These are phyloP conservation scores for Calameuta pallipes DNA, from an alignment of 2,888 invertebrate species.

Conservation along the genomic window DNA sequence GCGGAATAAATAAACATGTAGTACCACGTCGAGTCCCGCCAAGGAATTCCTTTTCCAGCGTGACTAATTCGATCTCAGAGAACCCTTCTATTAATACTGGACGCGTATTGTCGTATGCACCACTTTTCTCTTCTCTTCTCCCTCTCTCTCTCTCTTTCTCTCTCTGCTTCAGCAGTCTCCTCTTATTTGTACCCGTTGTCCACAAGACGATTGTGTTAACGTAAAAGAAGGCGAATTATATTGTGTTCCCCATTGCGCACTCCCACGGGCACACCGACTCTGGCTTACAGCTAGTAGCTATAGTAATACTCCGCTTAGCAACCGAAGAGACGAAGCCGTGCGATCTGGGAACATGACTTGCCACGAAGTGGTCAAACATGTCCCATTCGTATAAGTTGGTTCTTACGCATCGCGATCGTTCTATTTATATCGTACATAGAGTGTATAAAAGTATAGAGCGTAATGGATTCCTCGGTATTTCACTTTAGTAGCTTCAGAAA, in stretches of 20 bases:
- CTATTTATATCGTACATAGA: conserved; percentile 29
- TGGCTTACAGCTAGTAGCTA: neutral
- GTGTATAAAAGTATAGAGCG: neutral
- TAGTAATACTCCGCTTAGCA: conserved; percentile 13
- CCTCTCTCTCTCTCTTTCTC: neutral
- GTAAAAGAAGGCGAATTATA: neutral
- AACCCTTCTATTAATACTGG: neutral
- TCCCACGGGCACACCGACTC: neutral
- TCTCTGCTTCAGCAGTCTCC: neutral
- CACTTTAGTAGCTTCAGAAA: neutral
- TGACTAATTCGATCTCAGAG: neutral
- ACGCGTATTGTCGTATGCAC: neutral
- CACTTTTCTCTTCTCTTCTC: neutral
- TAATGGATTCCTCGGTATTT: neutral
- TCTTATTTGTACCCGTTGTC: neutral
- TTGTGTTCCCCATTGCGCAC: neutral
- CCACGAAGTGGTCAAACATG: conserved; percentile 32
- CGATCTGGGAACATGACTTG: neutral
- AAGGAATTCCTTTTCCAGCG: neutral
- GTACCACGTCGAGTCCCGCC: neutral
- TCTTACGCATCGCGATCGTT: conserved; percentile 21
- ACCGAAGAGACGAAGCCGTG: conserved; percentile 11
- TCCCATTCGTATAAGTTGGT: conserved; percentile 24
- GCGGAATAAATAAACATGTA: neutral
- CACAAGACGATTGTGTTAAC: neutral